Evolutionary conservation across 2,113 vertebrate genomes (phyloP).

Genomic region (Aegotheles bennettii): DNA sequence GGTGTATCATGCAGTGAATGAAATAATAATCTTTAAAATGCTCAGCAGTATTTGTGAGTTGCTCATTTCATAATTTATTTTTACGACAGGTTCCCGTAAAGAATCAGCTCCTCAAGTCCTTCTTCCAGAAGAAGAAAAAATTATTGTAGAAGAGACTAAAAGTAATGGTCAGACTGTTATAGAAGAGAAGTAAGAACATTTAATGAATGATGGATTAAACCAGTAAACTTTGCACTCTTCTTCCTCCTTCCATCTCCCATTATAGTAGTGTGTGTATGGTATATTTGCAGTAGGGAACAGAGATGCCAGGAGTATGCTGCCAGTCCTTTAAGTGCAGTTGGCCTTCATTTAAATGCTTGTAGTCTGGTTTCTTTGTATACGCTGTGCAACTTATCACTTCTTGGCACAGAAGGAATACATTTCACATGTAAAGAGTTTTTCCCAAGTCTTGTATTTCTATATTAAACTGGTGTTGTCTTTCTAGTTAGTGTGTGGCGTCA

Average conservation of each 20-base stretch:
- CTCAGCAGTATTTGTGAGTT: background rate
- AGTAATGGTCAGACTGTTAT: conserved; percentile 90
- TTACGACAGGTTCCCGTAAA: conserved; percentile 84
- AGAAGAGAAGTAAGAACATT: conserved; percentile 90
- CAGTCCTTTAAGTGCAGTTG: background rate
- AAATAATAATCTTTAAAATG: background rate
- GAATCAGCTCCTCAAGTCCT: conserved; percentile 88
- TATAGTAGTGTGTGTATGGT: background rate
- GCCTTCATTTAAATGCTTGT: background rate
- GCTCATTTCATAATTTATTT: conserved; percentile 45
- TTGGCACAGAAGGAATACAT: background rate
- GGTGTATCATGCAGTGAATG: background rate
- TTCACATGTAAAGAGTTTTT: background rate
- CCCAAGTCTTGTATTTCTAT: background rate
- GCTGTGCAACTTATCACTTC: background rate
- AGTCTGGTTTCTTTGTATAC: background rate
- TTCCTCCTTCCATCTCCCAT: background rate
- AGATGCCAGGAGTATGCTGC: background rate
- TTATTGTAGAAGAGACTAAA: conserved; percentile 86
- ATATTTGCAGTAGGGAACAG: background rate
- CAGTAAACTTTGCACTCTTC: background rate
- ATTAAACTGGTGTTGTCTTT: background rate
- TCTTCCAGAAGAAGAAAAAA: conserved; percentile 89
- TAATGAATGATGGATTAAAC: conserved; percentile 27
- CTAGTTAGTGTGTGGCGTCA: accelerated